Percentiles rank a stretch among this genome's conserved stretches.
phyloP scores from a whole-genome alignment of 2,888 invertebrate species.

The Eucera pruinosa region DNA sequence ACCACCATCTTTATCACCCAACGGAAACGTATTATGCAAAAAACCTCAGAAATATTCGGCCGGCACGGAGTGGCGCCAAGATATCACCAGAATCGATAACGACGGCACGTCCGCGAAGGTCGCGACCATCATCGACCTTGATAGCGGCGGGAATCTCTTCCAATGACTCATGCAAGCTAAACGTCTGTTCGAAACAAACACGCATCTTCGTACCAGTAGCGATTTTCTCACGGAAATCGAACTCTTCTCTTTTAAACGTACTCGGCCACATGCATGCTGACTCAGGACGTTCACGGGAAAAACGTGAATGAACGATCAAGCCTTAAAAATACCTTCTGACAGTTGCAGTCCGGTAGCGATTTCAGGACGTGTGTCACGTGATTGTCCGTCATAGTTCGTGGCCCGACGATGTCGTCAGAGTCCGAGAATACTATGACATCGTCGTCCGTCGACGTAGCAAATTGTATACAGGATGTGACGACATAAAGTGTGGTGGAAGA shows the following conservation, averaged over 20 bases:
- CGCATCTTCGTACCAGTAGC: constrained; percentile 10
- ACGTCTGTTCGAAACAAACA: constrained; percentile 57
- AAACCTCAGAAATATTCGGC: constrained; percentile 9
- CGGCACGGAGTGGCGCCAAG: constrained; percentile 42
- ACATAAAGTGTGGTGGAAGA: not conserved
- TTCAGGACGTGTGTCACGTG: constrained; percentile 59
- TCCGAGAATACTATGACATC: constrained; percentile 56
- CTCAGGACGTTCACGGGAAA: constrained; percentile 67
- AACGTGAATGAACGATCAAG: constrained; percentile 72
- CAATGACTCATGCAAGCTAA: constrained; percentile 60
- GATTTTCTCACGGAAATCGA: constrained; percentile 36
- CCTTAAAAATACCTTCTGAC: constrained; percentile 65
- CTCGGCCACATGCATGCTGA: constrained; percentile 64
- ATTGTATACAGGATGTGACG: constrained; percentile 28
- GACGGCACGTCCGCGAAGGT: constrained; percentile 36
- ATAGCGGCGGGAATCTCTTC: constrained; percentile 52
- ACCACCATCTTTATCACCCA: not conserved
- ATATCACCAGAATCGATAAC: constrained; percentile 58
- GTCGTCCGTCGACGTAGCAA: not conserved
- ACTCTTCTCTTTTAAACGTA: constrained; percentile 50
- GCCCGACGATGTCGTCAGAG: constrained; percentile 60
- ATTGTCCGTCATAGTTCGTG: constrained; percentile 29
- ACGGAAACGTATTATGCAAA: not conserved
- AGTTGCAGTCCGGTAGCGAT: constrained; percentile 3
- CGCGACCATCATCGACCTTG: constrained; percentile 58